Evolutionary conservation across 2,888 invertebrate species (phyloP), one percentile per base, ranked within the genome.

Genomic region (Drosophila hamatofila): DNA sequence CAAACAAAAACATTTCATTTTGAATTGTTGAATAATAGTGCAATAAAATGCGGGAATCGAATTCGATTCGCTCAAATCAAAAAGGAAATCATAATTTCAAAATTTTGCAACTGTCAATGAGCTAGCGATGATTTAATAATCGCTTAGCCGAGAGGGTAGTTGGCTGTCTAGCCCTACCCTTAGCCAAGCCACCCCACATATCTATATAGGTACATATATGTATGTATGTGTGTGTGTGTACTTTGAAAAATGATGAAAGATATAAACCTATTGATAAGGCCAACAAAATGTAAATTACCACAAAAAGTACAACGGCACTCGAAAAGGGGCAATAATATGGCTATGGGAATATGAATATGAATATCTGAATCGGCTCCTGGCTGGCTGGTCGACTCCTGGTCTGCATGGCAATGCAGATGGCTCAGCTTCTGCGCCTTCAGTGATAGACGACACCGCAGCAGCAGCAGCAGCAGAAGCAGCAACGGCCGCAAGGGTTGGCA

Each of bases 281-380:
- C 57, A 65, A 18, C 66, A 41, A 82, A 83, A 83, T 83, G 86
- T 88, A 83, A 83, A 83, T 83, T 88, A 83, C 82, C 88, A 88
- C 82, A 88, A 88, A 83, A 76, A 66, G 82, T 66, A 76, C 88
- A 84, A 70, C 59, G 61, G 54, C 18, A n/a, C 25, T 11, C 23
- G 37, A 46, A 48, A 41, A 18, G 52, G 52, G 44, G 30, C 41
- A 16, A 30, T 5, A 23, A 18, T 41, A 68, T 33, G 46, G 23
- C 18, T 35, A 16, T 57, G 42, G 41, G 44, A 48, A 21, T 63
- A 51, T 12, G 54, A 9, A 21, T 63, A 55, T 23, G 52, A 7
- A 35, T 67, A 33, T 52, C 14, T 11, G 11, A 11, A 35, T 18
- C 33, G 56, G 41, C 23, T 60, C 48, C 48, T 27, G 51, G 30